Base-by-base conservation (phyloP, 2,113 vertebrate genomes). In the Nesoenas mayeri region DNA sequence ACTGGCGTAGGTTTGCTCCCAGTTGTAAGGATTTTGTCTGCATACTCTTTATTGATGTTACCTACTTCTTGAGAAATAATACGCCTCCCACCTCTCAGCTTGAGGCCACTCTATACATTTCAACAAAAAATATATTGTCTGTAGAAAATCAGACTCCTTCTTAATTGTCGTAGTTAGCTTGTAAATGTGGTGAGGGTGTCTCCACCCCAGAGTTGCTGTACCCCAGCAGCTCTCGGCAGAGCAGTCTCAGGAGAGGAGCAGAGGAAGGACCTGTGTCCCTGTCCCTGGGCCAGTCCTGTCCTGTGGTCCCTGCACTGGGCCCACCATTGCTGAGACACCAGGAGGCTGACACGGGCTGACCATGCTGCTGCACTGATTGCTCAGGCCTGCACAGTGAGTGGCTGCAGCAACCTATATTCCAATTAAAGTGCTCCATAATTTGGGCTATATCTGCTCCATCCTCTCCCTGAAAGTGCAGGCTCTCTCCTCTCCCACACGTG, bases 311-410 rank as follows among this genome's bases (percentile, higher is more conserved):
- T 77, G 21, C 58, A 67, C 53, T 64, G 36, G 12, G 15, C n/a
- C 16, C 13, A 5, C 25, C 22, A 0, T 18, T 36, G 69, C 36
- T 0, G 8, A 60, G 7, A 72, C 26, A 1, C 1, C 28, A 26
- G 58, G 18, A 58, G 36, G 7, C 21, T 83, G 34, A 48, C 38
- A 54, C 31, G 31, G 24, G 4, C 36, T 83, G 18, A 20, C 15
- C 67, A 32, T 21, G 10, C 18, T 38, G 22, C 5, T 0, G 2
- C 44, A 47, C n/a, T 15, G 16, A 57, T 42, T 0, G 0, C 21
- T 72, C 62, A 47, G 28, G 18, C 21, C 53, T 64, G 53, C 50
- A 42, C 14, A 2, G 0, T 29, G 6, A 8, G 22, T 4, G 1
- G 6, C 28, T 64, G 32, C 60, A 32, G 64, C 38, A 69, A 69